Evolutionary conservation across 2,797 vertebrate species (phyloP).

Genomic region (Enteromius mattozi): DNA sequence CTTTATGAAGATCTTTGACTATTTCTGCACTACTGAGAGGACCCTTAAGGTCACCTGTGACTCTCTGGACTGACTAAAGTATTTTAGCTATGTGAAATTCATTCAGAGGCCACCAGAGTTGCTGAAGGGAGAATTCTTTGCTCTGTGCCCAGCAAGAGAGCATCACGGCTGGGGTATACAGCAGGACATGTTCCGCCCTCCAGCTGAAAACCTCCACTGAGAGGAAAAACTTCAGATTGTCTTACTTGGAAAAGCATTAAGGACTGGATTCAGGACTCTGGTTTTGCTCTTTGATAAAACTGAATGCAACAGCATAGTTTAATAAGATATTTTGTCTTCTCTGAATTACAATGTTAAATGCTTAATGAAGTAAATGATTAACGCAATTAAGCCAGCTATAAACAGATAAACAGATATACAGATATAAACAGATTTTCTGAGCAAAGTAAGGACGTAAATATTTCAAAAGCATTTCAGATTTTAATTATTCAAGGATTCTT

Average conservation of each 20-base stretch:
- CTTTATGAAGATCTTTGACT: conserved; percentile 38
- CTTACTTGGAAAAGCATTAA: conserved; percentile 11
- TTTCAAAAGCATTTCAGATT: conserved; percentile 18
- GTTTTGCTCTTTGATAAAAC: not conserved
- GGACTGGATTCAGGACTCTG: conserved; percentile 4
- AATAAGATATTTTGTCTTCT: not conserved
- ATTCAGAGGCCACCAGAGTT: conserved; percentile 15
- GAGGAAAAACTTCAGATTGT: conserved; percentile 35
- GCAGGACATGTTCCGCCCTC: conserved; percentile 1
- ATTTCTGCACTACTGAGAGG: conserved; percentile 44
- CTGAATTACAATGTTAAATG: conserved; percentile 1
- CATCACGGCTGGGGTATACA: conserved; percentile 5
- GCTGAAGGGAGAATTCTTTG: not conserved
- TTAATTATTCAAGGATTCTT: conserved; percentile 21
- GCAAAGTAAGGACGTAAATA: conserved; percentile 12
- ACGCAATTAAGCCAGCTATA: not conserved
- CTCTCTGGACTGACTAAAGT: not conserved
- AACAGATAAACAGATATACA: too few relatives aligned
- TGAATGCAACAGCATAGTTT: not conserved
- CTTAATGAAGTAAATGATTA: conserved; percentile 24
- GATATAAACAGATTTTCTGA: not conserved
- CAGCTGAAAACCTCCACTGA: conserved; percentile 56
- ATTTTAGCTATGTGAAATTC: conserved; percentile 17
- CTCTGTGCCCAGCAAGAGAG: conserved; percentile 27
- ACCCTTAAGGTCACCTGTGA: conserved; percentile 17